phyloP scores from a whole-genome alignment of 2,888 invertebrate genomes.

The Eilema depressum region DNA sequence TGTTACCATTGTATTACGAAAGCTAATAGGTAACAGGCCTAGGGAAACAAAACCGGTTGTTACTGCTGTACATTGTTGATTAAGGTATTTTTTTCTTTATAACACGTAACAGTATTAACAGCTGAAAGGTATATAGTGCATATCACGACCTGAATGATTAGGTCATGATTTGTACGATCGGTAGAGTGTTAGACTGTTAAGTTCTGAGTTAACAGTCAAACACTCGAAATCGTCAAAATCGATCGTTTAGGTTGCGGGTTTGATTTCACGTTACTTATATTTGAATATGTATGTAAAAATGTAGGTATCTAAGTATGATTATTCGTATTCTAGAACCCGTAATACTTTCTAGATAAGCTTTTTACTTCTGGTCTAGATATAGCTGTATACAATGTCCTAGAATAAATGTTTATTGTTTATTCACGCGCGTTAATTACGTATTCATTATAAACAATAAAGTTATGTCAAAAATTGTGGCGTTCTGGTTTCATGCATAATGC shows the following conservation, averaged over 20 bases:
- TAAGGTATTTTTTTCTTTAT: conserved; percentile 59
- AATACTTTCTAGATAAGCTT: not conserved
- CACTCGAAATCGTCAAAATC: too few species aligned
- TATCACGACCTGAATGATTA: not conserved
- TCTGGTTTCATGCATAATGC: conserved; percentile 20
- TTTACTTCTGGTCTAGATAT: not conserved
- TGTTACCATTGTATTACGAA: conserved; percentile 79
- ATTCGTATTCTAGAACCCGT: not conserved
- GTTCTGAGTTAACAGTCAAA: too few species aligned
- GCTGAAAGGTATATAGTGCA: conserved; percentile 29
- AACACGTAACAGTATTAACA: conserved; percentile 57
- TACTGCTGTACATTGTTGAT: conserved; percentile 64
- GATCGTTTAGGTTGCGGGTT: not conserved
- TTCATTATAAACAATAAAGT: not conserved
- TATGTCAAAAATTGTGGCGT: not conserved
- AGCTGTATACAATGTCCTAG: not conserved
- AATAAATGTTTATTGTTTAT: not conserved
- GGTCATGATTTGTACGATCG: not conserved
- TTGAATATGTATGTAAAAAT: not conserved
- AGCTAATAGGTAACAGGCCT: conserved; percentile 59
- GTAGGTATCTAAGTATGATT: not conserved
- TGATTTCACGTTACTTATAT: too few species aligned
- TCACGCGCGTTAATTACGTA: not conserved
- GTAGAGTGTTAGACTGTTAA: not conserved
- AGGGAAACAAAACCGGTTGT: conserved; percentile 67